A percentile compares a stretch with the other conserved stretches of the same genome.
These are phyloP conservation scores for Eucidaris tribuloides DNA, from an alignment of 35 echinoderm and acorn worm genomes.

Conservation along the genomic window DNA sequence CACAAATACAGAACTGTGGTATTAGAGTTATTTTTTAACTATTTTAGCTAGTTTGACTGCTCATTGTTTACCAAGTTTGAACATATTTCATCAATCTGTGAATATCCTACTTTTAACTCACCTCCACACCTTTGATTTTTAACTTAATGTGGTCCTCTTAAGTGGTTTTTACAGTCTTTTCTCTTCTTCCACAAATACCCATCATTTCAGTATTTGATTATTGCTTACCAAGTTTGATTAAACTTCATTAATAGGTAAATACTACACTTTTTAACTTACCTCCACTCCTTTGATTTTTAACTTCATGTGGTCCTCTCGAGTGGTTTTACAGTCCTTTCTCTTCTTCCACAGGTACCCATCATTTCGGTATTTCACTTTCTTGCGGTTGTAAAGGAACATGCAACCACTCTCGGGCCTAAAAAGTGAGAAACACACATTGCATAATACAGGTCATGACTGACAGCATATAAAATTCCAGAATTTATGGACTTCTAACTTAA, in stretches of 20 bases:
- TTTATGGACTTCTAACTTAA: too few species aligned
- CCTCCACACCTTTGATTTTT: conserved; percentile 92
- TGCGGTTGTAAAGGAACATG: conserved; percentile 93
- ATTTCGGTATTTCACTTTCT: conserved; percentile 82
- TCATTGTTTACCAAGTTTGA: too few species aligned
- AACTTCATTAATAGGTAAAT: too few species aligned
- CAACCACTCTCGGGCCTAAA: conserved; percentile 85
- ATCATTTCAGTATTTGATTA: conserved; percentile 76
- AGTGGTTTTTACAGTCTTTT: conserved; percentile 72
- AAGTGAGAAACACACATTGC: too few species aligned
- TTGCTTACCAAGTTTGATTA: too few species aligned
- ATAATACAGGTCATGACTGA: too few species aligned
- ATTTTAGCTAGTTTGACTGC: too few species aligned
- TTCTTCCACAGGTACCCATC: conserved; percentile 97
- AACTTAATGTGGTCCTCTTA: too few species aligned
- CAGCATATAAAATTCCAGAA: too few species aligned
- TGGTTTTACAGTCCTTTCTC: conserved; percentile 78
- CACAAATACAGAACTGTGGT: too few species aligned
- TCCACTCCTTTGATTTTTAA: conserved; percentile 97
- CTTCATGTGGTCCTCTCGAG: conserved; percentile 96
- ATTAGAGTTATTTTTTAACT: too few species aligned
- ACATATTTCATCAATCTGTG: background rate
- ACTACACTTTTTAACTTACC: conserved; percentile 60
- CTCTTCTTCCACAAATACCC: conserved; percentile 83
- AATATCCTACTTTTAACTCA: too few species aligned